Conservation (phyloP, 1,140 invertebrate species). For the Cryptotermes secundus region DNA sequence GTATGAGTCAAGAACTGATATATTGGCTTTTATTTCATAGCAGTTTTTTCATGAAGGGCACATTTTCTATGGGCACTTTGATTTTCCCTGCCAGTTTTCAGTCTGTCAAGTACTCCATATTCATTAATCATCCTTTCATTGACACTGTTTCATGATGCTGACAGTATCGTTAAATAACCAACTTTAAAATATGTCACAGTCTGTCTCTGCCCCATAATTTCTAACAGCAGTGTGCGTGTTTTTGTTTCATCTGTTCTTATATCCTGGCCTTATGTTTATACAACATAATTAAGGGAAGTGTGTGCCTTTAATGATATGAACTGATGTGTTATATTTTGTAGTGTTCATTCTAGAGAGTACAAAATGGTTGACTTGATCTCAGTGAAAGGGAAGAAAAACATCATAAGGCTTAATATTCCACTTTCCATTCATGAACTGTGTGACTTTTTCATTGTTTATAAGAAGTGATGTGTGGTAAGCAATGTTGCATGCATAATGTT, state of each 20-base stretch:
- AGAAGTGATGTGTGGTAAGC: not conserved
- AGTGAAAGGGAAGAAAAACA: not conserved
- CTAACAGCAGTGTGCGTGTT: too few species aligned
- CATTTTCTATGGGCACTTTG: too few species aligned
- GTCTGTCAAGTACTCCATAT: too few species aligned
- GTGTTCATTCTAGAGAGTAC: conserved; percentile 1
- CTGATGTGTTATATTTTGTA: not conserved
- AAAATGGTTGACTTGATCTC: conserved; percentile 19
- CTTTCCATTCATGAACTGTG: not conserved
- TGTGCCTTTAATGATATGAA: not conserved
- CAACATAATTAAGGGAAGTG: not conserved
- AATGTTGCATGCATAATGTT: not conserved
- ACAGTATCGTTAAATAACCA: too few species aligned
- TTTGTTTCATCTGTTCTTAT: not conserved
- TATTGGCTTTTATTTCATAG: too few species aligned
- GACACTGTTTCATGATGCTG: too few species aligned
- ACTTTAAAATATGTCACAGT: too few species aligned
- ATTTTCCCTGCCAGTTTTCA: too few species aligned
- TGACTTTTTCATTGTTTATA: not conserved
- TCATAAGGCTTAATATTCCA: not conserved
- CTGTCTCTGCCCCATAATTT: too few species aligned
- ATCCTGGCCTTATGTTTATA: not conserved
- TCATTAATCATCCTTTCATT: too few species aligned
- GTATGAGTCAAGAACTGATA: too few species aligned
- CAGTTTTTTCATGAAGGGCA: too few species aligned